Conservation (phyloP, 1,140 invertebrate species). For the Triops cancriformis region DNA sequence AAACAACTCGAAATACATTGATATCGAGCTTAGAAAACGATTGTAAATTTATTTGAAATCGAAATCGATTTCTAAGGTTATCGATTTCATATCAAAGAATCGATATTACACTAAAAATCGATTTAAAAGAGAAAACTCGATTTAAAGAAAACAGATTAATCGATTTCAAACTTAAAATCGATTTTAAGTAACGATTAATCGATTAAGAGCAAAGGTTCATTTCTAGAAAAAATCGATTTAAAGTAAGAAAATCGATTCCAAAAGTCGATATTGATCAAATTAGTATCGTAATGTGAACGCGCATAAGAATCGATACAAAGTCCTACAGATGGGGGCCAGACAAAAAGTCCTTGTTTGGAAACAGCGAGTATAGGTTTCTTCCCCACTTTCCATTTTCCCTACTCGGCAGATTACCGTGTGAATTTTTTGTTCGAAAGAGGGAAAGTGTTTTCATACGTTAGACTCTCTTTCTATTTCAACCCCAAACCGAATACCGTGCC, state of each 20-base stretch:
- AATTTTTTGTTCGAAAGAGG: not conserved
- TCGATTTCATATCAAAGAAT: too few relatives aligned
- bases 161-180: too few relatives aligned
- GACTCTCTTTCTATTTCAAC: not conserved
- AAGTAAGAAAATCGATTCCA: too few relatives aligned
- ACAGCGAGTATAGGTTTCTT: not conserved
- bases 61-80: not conserved
- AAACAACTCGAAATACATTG: not conserved
- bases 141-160: too few relatives aligned
- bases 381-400: not conserved
- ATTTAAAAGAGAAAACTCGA: too few relatives aligned
- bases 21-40: conserved; percentile 3
- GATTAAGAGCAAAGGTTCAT: too few relatives aligned
- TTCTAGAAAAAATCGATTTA: too few relatives aligned
- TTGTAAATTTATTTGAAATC: too few relatives aligned
- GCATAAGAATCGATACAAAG: not conserved
- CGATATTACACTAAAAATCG: too few relatives aligned
- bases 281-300: too few relatives aligned
- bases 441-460: not conserved
- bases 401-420: not conserved
- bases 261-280: too few relatives aligned
- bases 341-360: conserved; percentile 14
- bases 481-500: not conserved
- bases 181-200: too few relatives aligned
- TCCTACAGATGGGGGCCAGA: not conserved